phyloP scores from a whole-genome alignment of 2,888 invertebrate species.

The Conomelus anceps region DNA sequence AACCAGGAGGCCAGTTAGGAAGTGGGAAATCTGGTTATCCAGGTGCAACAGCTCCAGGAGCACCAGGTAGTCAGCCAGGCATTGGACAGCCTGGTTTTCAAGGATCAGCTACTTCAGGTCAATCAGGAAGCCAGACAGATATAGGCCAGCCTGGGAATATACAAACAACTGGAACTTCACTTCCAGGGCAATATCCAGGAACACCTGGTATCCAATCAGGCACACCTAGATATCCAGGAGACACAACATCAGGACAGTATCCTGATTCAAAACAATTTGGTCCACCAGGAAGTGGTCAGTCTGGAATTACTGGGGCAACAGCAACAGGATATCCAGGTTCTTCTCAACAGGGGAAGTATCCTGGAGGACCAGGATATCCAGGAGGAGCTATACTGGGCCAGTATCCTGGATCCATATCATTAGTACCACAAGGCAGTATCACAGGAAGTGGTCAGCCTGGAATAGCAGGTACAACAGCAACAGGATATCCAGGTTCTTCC shows the following conservation, averaged over 20 bases:
- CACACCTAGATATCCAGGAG: conserved; percentile 15
- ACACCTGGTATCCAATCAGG: neutral
- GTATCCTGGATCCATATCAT: conserved; percentile 19
- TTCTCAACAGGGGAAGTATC: conserved; percentile 16
- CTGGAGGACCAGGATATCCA: conserved; percentile 21
- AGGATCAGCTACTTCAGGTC: conserved; percentile 22
- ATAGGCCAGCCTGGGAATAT: too few relatives aligned
- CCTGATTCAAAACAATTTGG: conserved; percentile 22
- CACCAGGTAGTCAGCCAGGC: conserved; percentile 15
- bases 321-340: conserved; percentile 9
- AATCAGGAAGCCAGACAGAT: conserved; percentile 14
- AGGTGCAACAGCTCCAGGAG: neutral
- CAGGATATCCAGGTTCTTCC: conserved; percentile 16
- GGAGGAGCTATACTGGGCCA: conserved; percentile 18
- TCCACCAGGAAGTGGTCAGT: neutral
- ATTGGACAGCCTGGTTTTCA: conserved; percentile 19
- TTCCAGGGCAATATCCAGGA: conserved; percentile 12
- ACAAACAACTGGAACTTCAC: conserved; percentile 11
- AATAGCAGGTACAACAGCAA: conserved; percentile 18
- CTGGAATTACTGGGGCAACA: conserved; percentile 14
- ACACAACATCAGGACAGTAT: conserved; percentile 21
- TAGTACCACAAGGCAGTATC: neutral
- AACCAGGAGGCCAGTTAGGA: neutral
- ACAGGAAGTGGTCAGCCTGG: conserved; percentile 18
- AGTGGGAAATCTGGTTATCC: conserved; percentile 8